A percentile compares a stretch with the other conserved stretches of the same genome.
Evolutionary conservation across 2,797 vertebrate species (phyloP).

Genomic region (Epinephelus malabaricus): DNA sequence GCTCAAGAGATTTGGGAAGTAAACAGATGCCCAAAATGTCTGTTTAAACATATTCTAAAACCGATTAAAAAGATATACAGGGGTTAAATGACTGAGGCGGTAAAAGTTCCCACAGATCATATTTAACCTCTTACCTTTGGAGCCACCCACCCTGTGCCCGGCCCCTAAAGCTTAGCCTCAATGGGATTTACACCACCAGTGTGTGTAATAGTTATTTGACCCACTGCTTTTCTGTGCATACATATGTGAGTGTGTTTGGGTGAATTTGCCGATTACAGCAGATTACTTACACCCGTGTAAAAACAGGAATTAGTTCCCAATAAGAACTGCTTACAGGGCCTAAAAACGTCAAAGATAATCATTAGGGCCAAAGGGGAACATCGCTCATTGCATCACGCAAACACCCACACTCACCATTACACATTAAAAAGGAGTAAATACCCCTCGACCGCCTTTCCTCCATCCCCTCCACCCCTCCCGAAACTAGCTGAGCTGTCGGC

Average conservation of each 20-base stretch:
- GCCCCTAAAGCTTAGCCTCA: slow-evolving; percentile 68
- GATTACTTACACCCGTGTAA: slow-evolving; percentile 83
- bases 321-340: slow-evolving; percentile 82
- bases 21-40: slow-evolving; percentile 74
- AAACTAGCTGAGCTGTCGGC: slow-evolving; percentile 52
- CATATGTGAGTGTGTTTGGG: slow-evolving; percentile 74
- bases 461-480: slow-evolving; percentile 45
- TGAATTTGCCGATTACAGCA: slow-evolving; percentile 79
- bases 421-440: slow-evolving; percentile 67
- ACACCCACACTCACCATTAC: slow-evolving; percentile 55
- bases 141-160: slow-evolving; percentile 46
- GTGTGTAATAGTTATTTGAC: slow-evolving; percentile 76
- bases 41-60: slow-evolving; percentile 77
- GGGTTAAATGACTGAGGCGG: slow-evolving; percentile 69
- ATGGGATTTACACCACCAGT: slow-evolving; percentile 76
- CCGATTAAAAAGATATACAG: slow-evolving; percentile 75
- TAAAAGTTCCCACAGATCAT: slow-evolving; percentile 73
- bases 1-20: slow-evolving; percentile 71
- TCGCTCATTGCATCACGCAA: slow-evolving; percentile 66
- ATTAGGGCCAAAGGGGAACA: slow-evolving; percentile 66
- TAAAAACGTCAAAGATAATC: slow-evolving; percentile 83
- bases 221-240: slow-evolving; percentile 61
- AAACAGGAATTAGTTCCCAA: slow-evolving; percentile 84
- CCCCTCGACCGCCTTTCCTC: slow-evolving; percentile 44
- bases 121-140: slow-evolving; percentile 75